Conservation (phyloP, 2,888 invertebrate genomes). For the Ormia ochracea region DNA sequence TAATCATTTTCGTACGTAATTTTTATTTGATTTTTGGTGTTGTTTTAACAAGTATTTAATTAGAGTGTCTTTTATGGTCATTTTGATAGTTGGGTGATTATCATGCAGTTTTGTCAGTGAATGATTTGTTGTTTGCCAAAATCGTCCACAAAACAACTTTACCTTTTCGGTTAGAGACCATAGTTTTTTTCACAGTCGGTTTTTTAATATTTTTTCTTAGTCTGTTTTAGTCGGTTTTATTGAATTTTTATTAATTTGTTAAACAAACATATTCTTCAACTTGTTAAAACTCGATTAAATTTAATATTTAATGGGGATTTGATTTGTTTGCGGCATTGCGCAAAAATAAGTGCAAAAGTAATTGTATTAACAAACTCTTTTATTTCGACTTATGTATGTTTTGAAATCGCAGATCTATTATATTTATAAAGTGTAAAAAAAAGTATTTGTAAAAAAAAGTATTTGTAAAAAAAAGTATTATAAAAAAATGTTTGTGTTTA, state of each 20-base stretch:
- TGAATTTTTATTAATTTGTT: conserved; percentile 62
- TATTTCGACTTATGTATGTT: too few relatives aligned
- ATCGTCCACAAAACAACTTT: conserved; percentile 50
- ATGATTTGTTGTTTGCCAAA: conserved; percentile 61
- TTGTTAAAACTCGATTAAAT: conserved; percentile 8
- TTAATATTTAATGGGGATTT: conserved; percentile 19
- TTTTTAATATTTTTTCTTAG: neutral
- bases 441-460: too few relatives aligned
- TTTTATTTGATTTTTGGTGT: conserved; percentile 54
- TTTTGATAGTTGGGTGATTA: conserved; percentile 59
- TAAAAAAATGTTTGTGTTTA: too few relatives aligned
- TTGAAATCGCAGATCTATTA: too few relatives aligned
- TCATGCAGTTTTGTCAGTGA: conserved; percentile 60
- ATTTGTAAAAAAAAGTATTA: too few relatives aligned
- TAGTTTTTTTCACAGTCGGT: conserved; percentile 51
- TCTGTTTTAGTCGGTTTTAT: conserved; percentile 36
- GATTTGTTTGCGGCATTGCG: neutral
- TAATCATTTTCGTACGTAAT: neutral
- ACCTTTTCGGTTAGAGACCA: conserved; percentile 36
- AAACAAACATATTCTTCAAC: conserved; percentile 22
- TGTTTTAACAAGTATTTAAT: conserved; percentile 63
- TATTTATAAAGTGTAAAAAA: too few relatives aligned
- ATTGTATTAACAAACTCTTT: neutral
- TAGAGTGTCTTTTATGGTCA: conserved; percentile 60
- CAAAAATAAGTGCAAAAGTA: neutral